A percentile compares a stretch with the other conserved stretches of the same genome.
phyloP scores from a whole-genome alignment of 1,140 invertebrate species.

The Prorops nasuta region DNA sequence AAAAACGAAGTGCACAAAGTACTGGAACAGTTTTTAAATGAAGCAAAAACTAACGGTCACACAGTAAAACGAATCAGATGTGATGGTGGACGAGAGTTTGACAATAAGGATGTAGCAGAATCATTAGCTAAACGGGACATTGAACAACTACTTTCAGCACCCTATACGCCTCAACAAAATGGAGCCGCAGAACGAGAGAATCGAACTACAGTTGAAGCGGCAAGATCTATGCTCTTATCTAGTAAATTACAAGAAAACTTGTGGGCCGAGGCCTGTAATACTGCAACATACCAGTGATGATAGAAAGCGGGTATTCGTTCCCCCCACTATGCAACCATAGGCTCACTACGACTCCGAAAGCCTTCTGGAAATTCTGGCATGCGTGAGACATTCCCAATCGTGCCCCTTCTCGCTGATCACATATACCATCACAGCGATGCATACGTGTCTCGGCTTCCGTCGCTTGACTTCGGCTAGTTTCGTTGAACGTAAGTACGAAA shows the following conservation, averaged over 20 bases:
- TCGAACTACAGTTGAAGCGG: slow-evolving; percentile 26
- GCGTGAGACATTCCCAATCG: too few species aligned
- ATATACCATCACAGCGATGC: too few species aligned
- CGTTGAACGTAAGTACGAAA: too few species aligned
- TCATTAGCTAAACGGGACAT: slow-evolving; percentile 20
- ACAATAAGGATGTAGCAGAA: slow-evolving; percentile 15
- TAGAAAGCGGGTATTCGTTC: too few species aligned
- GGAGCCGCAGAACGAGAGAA: slow-evolving; percentile 37
- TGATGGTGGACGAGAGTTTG: slow-evolving; percentile 26
- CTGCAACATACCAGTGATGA: too few species aligned
- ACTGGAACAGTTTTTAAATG: slow-evolving; percentile 16
- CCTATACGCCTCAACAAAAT: slow-evolving; percentile 43
- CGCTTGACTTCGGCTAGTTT: too few species aligned
- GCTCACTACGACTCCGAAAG: too few species aligned
- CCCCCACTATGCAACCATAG: too few species aligned
- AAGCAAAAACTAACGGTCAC: slow-evolving; percentile 17
- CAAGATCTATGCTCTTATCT: slow-evolving; percentile 17
- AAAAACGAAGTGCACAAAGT: slow-evolving; percentile 33
- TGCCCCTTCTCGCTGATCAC: too few species aligned
- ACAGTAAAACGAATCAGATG: slow-evolving; percentile 16
- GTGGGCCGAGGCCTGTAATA: slow-evolving; percentile 4
- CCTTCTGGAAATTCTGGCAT: too few species aligned
- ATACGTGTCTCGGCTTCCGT: too few species aligned
- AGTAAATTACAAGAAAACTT: slow-evolving; percentile 9
- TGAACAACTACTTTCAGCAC: slow-evolving; percentile 29